Evolutionary conservation across 2,113 vertebrate genomes (phyloP), one percentile per base, ranked within the genome.

Genomic region (Mobula hypostoma): DNA sequence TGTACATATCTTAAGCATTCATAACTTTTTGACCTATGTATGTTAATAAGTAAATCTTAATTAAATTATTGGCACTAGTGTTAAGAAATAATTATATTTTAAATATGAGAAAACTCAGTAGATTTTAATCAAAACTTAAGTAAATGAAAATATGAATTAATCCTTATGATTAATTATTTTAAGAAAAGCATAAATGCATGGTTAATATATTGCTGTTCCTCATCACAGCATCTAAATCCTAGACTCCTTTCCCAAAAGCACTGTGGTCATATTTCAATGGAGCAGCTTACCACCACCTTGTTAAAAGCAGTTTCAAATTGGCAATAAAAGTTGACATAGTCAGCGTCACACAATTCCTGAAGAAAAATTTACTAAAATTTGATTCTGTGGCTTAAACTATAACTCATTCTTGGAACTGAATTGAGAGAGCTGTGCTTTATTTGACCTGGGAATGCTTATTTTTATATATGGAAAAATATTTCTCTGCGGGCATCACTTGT

Each of bases 381-480:
- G 56, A 32, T 32, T 15, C 29, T 66, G 14, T 15, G 19, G 14
- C 66, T 61, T 90, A 90, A 29, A 66, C 32, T 90, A 68, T 66
- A 90, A n/a, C 61, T 19, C 83, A 61, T 87, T 68, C 29, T 66
- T 32, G 15, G 29, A 90, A n/a, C 85, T 66, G 82, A 90, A 90
- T 32, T 66, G 14, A 90, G 27, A n/a, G 61, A 66, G 29, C 27
- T 88, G 6, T 90, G 61, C 85, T 90, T 19, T 66, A 90, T 32
- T n/a, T 90, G n/a, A 66, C 61, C n/a, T 90, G 85, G 29, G 85
- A 90, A 90, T 90, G 85, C 85, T 66, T 66, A 90, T 66, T 66
- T 32, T n/a, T 15, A 56, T 61, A 87, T 40, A 15, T 90, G n/a
- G 15, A 90, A 90, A 68, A 90, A 7, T 63, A 1, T 68, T 63